Percentiles rank a stretch among this genome's conserved stretches.
Evolutionary conservation across 1,140 invertebrate species (phyloP).

Genomic region (Homalodisca vitripennis): DNA sequence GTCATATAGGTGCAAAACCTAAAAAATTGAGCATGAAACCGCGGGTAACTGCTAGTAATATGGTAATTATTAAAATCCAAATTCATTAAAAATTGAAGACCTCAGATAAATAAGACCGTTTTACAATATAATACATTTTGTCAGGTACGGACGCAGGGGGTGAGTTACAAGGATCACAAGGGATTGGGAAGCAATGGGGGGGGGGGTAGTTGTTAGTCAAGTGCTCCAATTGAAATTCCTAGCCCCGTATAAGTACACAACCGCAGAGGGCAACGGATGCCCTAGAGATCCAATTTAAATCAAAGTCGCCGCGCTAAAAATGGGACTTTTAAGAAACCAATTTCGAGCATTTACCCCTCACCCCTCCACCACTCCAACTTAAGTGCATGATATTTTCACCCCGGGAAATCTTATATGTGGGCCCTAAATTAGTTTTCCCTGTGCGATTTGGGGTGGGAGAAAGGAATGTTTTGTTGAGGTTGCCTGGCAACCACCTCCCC

Average conservation of each 20-base stretch:
- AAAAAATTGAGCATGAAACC: too few relatives aligned
- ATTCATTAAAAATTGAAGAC: too few relatives aligned
- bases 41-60: too few relatives aligned
- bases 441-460: constrained; percentile 6
- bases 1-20: too few relatives aligned
- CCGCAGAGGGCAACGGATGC: constrained; percentile 1
- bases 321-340: constrained; percentile 31
- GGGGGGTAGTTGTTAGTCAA: background rate
- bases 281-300: constrained; percentile 26
- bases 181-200: background rate
- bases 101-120: too few relatives aligned
- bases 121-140: too few relatives aligned
- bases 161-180: too few relatives aligned
- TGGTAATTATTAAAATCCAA: too few relatives aligned
- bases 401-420: constrained; percentile 29
- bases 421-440: constrained; percentile 28
- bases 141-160: too few relatives aligned
- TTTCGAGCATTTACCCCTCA: constrained; percentile 18
- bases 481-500: background rate
- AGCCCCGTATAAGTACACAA: constrained; percentile 19
- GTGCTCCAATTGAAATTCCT: constrained; percentile 20
- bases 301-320: constrained; percentile 26
- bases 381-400: constrained; percentile 30
- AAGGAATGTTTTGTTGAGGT: constrained; percentile 8
- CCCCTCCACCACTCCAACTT: constrained; percentile 1